Evolutionary conservation across 2,888 invertebrate species (phyloP).

Genomic region (Elysia crispata): DNA sequence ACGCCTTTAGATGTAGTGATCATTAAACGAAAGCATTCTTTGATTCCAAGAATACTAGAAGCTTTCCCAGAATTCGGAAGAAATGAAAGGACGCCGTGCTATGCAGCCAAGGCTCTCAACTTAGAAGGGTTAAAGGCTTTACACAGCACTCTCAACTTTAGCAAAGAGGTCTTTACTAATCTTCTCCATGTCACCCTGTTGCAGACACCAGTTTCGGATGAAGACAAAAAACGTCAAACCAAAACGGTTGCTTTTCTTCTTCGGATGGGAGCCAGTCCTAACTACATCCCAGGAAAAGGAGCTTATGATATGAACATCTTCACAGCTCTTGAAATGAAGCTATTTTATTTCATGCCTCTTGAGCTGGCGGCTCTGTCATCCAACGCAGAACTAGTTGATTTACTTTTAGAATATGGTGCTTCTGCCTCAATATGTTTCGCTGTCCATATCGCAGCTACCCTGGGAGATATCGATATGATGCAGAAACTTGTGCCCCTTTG

Average conservation of each 20-base stretch:
- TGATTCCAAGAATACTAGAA: conserved; percentile 5
- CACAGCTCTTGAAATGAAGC: conserved; percentile 29
- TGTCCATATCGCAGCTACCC: conserved; percentile 45
- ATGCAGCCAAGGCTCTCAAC: conserved; percentile 38
- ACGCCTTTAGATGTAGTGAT: conserved; percentile 35
- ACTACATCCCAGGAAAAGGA: conserved; percentile 44
- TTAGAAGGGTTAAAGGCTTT: conserved; percentile 22
- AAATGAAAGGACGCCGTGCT: conserved; percentile 10
- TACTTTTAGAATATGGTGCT: conserved; percentile 43
- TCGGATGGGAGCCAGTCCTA: conserved; percentile 49
- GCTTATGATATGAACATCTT: background rate
- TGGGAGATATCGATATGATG: conserved; percentile 36
- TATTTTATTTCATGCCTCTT: conserved; percentile 43
- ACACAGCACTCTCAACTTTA: background rate
- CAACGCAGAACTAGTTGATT: conserved; percentile 41
- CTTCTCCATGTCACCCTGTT: conserved; percentile 42
- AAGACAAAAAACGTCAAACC: conserved; percentile 6
- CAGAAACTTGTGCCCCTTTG: conserved; percentile 38
- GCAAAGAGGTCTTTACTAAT: conserved; percentile 32
- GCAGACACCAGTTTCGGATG: conserved; percentile 19
- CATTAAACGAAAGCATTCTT: background rate
- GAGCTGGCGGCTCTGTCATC: conserved; percentile 48
- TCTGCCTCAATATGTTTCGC: conserved; percentile 52
- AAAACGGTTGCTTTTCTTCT: conserved; percentile 42
- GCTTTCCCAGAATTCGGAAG: conserved; percentile 28